Base-by-base conservation (phyloP, 2,797 vertebrate species). In the Ataeniobius toweri region DNA sequence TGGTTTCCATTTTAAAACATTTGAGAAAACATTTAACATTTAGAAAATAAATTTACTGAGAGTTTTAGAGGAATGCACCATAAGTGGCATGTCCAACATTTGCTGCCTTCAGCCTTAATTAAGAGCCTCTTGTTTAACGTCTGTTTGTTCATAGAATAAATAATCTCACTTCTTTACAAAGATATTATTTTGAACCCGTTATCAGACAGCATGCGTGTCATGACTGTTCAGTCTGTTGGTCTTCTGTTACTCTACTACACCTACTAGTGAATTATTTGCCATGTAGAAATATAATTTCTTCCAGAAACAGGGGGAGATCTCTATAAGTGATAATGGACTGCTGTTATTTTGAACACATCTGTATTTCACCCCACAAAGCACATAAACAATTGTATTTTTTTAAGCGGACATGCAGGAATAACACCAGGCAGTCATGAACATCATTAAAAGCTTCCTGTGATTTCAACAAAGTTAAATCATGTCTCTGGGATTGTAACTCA, bases 401-500 rank as follows among this genome's bases (percentile, higher is more conserved):
- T 13, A 24, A 68, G 41, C 22, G 2, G 22, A n/a, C 65, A 69
- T 69, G 24, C 41, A 46, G 41, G 24, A 26, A 69, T 46, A 46
- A 46, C 41, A 16, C 24, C 41, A 69, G 46, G 46, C 41, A 46
- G 26, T 26, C 10, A 69, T 10, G 16, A 46, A 26, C 41, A 26
- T 24, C 67, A 69, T 69, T 69, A 14, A 69, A 46, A 20, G 67
- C 36, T 8, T 59, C 72, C 74, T 44, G 55, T 24, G 63, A 76
- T 71, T 56, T 83, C 72, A 78, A 75, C 84, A 84, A 61, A 81
- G 74, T 72, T 79, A 74, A 82, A 80, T 73, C 5, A 56, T 78
- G 81, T 92, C 81, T 84, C 82, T 89, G 85, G 85, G 89, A 84
- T 80, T 85, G 78, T 77, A 85, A 61, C 71, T 76, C 70, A 73